These are phyloP conservation scores for Anabas testudineus DNA, from an alignment of 2,797 vertebrate genomes.

Conservation along the genomic window DNA sequence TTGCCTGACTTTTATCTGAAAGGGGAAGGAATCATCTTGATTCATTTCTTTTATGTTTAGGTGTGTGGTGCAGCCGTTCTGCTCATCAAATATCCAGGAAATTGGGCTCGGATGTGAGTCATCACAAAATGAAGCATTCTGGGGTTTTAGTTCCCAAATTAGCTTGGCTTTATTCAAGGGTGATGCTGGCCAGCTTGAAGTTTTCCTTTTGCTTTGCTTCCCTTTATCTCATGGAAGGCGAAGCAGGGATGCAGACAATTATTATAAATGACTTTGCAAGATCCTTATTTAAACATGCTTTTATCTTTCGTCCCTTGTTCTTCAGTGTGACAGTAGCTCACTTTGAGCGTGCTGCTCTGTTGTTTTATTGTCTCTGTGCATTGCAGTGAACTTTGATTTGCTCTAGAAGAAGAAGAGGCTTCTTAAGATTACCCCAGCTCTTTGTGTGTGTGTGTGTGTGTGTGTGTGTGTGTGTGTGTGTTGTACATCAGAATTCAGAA, in stretches of 20 bases:
- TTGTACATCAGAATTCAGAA: constrained; percentile 17
- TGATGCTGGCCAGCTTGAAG: constrained; percentile 38
- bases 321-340: constrained; percentile 34
- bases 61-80: constrained; percentile 29
- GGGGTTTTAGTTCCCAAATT: constrained; percentile 51
- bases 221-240: constrained; percentile 37
- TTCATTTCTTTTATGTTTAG: constrained; percentile 46
- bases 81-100: constrained; percentile 55
- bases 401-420: constrained; percentile 34
- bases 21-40: constrained; percentile 31
- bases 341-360: constrained; percentile 30
- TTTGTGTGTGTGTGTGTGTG: constrained; percentile 27
- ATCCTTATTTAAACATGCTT: constrained; percentile 56
- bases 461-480: constrained; percentile 25
- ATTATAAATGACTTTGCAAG: constrained; percentile 41
- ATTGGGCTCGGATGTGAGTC: constrained; percentile 49
- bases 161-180: constrained; percentile 46
- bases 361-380: constrained; percentile 38
- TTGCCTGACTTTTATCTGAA: constrained; percentile 38
- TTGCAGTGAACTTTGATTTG: constrained; percentile 48
- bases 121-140: constrained; percentile 36
- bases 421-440: constrained; percentile 44
- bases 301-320: constrained; percentile 41
- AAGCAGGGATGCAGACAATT: constrained; percentile 40
- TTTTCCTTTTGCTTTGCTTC: constrained; percentile 29